These are phyloP conservation scores for Tanypteryx hageni DNA, from an alignment of 2,888 invertebrate genomes.

Conservation along the genomic window DNA sequence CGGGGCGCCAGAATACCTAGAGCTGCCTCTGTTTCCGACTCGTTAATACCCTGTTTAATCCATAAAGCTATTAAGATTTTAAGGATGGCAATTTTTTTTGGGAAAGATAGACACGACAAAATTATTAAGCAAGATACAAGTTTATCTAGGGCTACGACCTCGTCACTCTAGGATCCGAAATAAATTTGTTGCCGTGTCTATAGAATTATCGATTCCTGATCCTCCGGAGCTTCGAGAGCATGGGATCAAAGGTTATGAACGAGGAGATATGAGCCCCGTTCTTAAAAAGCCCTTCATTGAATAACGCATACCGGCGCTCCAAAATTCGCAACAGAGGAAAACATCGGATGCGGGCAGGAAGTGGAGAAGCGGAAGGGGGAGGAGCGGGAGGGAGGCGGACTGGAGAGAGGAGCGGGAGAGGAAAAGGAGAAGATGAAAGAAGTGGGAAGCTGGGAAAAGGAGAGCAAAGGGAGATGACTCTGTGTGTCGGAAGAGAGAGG, in stretches of 20 bases:
- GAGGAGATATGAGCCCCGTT: constrained; percentile 3
- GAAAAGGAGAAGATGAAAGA: too few relatives aligned
- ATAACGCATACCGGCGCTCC: neutral
- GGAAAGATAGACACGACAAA: too few relatives aligned
- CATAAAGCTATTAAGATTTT: too few relatives aligned
- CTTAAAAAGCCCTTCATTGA: constrained; percentile 19
- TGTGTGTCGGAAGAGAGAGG: too few relatives aligned
- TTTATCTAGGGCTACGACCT: neutral
- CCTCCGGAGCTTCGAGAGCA: neutral
- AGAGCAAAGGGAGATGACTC: too few relatives aligned
- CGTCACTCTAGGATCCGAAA: neutral
- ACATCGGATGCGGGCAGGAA: neutral
- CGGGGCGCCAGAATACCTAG: too few relatives aligned
- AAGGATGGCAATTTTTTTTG: too few relatives aligned
- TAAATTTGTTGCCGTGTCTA: neutral
- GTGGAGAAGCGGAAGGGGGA: neutral
- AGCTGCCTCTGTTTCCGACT: too few relatives aligned
- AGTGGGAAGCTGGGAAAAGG: too few relatives aligned
- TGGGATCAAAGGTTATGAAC: constrained; percentile 23
- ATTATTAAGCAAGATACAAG: neutral
- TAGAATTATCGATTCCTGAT: neutral
- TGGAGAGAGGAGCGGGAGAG: too few relatives aligned
- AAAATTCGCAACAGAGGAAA: neutral
- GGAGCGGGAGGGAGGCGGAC: neutral
- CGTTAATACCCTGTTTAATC: too few relatives aligned